A percentile compares a stretch with the other conserved stretches of the same genome.
These are phyloP conservation scores for Metopolophium dirhodum DNA, from an alignment of 1,140 invertebrate species.

Conservation along the genomic window DNA sequence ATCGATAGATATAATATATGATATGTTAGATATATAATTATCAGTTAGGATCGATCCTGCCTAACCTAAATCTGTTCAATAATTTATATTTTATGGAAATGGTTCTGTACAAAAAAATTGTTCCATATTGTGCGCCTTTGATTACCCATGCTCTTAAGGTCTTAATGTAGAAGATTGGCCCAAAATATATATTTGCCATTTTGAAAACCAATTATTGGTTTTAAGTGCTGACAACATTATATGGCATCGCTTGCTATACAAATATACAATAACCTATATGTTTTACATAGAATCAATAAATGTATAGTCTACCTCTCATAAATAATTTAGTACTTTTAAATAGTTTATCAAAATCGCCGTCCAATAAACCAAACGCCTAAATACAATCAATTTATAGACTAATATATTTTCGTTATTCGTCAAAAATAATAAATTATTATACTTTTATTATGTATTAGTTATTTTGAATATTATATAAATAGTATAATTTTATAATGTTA, in stretches of 20 bases:
- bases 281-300: neutral
- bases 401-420: neutral
- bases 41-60: neutral
- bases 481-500: neutral
- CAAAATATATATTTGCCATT: neutral
- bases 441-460: neutral
- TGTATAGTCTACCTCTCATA: neutral
- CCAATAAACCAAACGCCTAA: neutral
- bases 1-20: neutral
- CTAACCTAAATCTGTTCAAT: neutral
- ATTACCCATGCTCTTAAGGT: neutral
- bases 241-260: neutral
- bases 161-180: neutral
- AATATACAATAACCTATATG: neutral
- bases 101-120: neutral
- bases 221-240: neutral
- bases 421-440: neutral
- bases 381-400: neutral
- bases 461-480: neutral
- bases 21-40: neutral
- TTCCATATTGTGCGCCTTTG: neutral
- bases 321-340: neutral
- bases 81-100: neutral
- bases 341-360: neutral
- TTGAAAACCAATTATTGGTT: neutral